Conservation (phyloP, 2,113 vertebrate species). For the Athene cunicularia region DNA sequence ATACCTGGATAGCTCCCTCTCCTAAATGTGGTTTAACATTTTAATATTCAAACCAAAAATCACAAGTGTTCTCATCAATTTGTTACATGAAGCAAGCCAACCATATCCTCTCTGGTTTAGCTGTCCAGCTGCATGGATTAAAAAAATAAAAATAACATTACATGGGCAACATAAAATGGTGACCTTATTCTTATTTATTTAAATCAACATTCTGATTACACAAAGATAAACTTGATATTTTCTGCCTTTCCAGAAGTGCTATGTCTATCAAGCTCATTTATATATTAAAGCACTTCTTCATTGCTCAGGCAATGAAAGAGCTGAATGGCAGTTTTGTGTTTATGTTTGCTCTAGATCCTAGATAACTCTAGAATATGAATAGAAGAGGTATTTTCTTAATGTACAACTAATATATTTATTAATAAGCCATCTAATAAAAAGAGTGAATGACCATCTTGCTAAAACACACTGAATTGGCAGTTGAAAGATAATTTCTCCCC, state of each 20-base stretch:
- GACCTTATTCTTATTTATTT: not conserved
- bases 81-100: not conserved
- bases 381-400: not conserved
- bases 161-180: not conserved
- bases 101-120: not conserved
- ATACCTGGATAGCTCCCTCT: not conserved
- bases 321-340: not conserved
- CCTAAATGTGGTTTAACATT: not conserved
- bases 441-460: not conserved
- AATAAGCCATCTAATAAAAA: not conserved
- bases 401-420: not conserved
- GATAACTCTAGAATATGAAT: not conserved
- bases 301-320: not conserved
- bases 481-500: not conserved
- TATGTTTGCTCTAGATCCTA: not conserved
- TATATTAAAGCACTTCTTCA: not conserved
- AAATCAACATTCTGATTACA: not conserved
- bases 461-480: not conserved
- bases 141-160: not conserved
- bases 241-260: not conserved
- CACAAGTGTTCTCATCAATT: not conserved
- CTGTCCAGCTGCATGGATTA: not conserved
- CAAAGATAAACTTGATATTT: not conserved
- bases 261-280: not conserved
- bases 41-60: slow-evolving; percentile 1